These are phyloP conservation scores for Alcedo quadribrachys DNA, from an alignment of 2,797 vertebrate genomes.

Conservation along the genomic window DNA sequence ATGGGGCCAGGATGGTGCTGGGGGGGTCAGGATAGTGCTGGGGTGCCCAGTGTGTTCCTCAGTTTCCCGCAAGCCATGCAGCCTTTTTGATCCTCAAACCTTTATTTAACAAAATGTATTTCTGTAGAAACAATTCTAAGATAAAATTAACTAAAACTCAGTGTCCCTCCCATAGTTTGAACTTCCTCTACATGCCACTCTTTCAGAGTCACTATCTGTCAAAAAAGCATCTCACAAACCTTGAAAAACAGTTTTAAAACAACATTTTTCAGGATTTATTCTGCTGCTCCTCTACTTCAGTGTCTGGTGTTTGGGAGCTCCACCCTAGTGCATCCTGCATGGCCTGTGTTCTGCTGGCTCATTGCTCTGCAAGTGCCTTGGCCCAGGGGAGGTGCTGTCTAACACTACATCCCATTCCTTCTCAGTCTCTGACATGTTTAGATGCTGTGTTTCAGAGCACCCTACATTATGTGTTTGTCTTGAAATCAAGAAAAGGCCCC, in stretches of 20 bases:
- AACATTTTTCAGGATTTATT: background rate
- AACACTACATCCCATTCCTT: fast-evolving
- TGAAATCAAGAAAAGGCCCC: background rate
- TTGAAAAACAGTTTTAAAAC: background rate
- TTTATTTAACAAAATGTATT: background rate
- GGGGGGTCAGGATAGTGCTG: background rate
- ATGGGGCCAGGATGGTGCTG: background rate
- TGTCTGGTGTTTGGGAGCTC: background rate
- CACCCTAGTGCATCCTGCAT: background rate
- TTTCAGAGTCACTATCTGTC: background rate
- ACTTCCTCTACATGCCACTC: background rate
- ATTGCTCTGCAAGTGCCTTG: background rate
- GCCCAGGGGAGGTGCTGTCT: background rate
- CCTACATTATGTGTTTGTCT: background rate
- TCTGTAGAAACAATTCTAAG: background rate
- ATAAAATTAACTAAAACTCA: background rate
- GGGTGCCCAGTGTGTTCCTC: background rate
- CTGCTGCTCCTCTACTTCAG: background rate
- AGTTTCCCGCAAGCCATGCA: fast-evolving
- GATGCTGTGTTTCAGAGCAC: background rate
- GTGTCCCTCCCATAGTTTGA: background rate
- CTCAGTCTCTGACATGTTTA: background rate
- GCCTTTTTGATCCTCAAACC: background rate
- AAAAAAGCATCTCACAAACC: background rate
- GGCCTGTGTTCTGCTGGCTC: background rate